Conservation (phyloP, 1,140 invertebrate species). For the Drosophila busckii region DNA sequence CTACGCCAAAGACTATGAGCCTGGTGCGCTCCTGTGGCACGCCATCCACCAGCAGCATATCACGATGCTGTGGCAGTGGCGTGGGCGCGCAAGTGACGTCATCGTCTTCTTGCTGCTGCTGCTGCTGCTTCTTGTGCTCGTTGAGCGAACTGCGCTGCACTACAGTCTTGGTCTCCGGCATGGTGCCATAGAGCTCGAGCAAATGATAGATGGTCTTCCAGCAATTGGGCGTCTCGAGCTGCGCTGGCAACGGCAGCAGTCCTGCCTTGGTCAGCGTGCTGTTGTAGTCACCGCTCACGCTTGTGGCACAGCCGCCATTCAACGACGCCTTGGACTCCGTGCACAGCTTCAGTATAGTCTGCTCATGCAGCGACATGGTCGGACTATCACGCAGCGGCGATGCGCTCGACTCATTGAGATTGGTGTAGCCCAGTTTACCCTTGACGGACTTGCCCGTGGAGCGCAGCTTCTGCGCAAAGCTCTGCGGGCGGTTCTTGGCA, state of each 20-base stretch:
- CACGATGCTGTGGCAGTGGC: conserved; percentile 78
- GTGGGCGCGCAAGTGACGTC: conserved; percentile 80
- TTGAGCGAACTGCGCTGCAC: conserved; percentile 80
- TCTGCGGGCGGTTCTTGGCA: conserved; percentile 87
- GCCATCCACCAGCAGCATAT: conserved; percentile 52
- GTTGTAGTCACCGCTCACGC: conserved; percentile 69
- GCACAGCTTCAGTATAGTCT: conserved; percentile 79
- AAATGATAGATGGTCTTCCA: conserved; percentile 97
- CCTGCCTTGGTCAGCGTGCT: conserved; percentile 66
- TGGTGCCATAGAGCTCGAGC: conserved; percentile 94
- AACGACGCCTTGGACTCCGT: conserved; percentile 71
- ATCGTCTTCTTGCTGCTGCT: conserved; percentile 79
- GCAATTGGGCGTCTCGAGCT: conserved; percentile 86
- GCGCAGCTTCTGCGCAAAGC: conserved; percentile 90
- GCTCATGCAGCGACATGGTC: conserved; percentile 81
- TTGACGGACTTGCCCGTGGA: conserved; percentile 91
- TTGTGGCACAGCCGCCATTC: conserved; percentile 70
- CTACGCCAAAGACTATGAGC: conserved; percentile 87
- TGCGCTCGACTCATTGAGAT: conserved; percentile 81
- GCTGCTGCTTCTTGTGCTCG: conserved; percentile 49
- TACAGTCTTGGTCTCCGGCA: conserved; percentile 94
- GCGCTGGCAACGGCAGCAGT: conserved; percentile 38
- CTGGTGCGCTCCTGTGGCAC: conserved; percentile 66
- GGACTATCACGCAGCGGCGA: conserved; percentile 86
- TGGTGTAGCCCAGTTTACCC: conserved; percentile 81